Evolutionary conservation across 2,888 invertebrate genomes (phyloP), one percentile per base, ranked within the genome.

Genomic region (Galerucella calmariensis): DNA sequence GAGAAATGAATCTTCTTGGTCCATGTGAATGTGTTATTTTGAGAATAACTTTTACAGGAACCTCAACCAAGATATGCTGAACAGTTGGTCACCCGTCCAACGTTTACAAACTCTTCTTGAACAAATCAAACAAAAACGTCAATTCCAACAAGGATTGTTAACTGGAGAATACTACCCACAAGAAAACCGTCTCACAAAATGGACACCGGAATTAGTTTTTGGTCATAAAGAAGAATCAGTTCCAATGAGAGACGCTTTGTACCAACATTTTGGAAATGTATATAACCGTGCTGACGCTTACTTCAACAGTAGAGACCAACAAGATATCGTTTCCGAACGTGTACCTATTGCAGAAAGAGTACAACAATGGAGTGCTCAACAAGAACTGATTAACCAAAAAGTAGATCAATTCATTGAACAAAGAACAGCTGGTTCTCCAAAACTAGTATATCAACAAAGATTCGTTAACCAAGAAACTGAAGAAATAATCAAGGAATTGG

Each of bases 101-200:
- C 53, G 14, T 27, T 56, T 58, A 44, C 67, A 58, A 58, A 58
- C 46, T 46, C 46, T 69, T 2, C 46, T 59, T 12, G 10, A 59
- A 46, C 44, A 69, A 20, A 46, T 59, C 58, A 20, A 24, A 59
- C 24, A 68, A 27, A 56, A 67, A 58, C 58, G 58, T 41, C 35
- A 41, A n/a, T n/a, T 58, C 16, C 16, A 58, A 58, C 58, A 56
- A 44, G 58, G 51, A 41, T 58, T 67, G n/a, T 63, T 35, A 11
- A 44, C 5, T 2, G 56, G 35, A 44, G 10, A 67, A 44, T 16
- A 67, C 35, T 51, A n/a, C 41, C 58, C n/a, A 16, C 10, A 35
- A 56, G 41, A 62, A 41, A 14, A n/a, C 41, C 3, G 41, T 35
- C 3, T 27, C 16, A 41, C n/a, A 63, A 16, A 63, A 20, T 9